Percentiles rank a stretch among this genome's conserved stretches.
Evolutionary conservation across 1,140 invertebrate species (phyloP).

Genomic region (Drosophila pallidifrons): DNA sequence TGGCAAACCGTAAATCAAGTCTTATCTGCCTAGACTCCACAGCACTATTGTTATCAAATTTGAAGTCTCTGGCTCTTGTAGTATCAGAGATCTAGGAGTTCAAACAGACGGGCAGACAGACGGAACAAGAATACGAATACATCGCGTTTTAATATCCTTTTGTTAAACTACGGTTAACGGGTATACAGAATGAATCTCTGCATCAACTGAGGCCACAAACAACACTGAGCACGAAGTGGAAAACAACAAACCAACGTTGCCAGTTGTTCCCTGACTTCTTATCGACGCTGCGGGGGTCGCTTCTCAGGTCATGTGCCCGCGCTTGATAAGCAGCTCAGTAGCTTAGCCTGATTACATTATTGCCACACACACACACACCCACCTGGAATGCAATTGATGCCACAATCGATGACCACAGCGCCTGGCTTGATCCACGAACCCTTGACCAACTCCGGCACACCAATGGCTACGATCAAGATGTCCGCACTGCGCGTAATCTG

Average conservation of each 20-base stretch:
- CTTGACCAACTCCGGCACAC: conserved; percentile 95
- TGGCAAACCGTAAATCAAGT: no score
- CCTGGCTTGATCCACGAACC: conserved; percentile 99
- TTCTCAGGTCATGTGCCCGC: not conserved
- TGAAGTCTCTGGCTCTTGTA: no score
- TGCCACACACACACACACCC: conserved; percentile 55
- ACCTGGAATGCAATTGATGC: conserved; percentile 98
- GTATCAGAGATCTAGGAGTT: no score
- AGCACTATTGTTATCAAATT: no score
- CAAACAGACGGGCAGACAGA: no score
- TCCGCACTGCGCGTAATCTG: conserved; percentile 94
- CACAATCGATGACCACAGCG: conserved; percentile 99
- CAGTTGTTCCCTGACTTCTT: conserved; percentile 22
- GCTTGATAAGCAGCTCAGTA: not conserved
- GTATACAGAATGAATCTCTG: no score
- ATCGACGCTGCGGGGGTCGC: conserved; percentile 55
- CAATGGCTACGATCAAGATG: conserved; percentile 98
- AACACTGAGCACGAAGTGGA: not conserved
- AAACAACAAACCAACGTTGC: not conserved
- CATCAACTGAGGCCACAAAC: no score
- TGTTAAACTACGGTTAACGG: no score
- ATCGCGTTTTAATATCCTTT: no score
- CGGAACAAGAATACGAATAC: no score
- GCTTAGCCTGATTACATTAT: conserved; percentile 22
- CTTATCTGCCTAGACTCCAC: no score